phyloP scores from a whole-genome alignment of 2,113 vertebrate species.

The Pongo abelii region DNA sequence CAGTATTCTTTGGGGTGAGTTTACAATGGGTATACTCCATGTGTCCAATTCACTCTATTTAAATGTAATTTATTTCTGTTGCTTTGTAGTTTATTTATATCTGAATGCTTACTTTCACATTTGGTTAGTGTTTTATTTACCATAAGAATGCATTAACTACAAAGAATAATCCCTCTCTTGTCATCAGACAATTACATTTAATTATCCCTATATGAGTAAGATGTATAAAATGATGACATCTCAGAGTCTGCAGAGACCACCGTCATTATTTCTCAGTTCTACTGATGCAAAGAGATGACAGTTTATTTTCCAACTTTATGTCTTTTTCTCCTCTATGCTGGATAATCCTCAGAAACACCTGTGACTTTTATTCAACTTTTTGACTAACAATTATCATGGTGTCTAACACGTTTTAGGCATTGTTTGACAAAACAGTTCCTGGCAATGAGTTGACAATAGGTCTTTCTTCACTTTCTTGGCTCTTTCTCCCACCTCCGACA shows the following conservation, averaged over 20 bases:
- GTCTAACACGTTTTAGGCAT: neutral
- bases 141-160: neutral
- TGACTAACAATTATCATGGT: neutral
- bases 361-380: conserved; percentile 40
- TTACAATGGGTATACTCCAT: neutral
- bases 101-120: neutral
- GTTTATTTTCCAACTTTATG: neutral
- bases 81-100: conserved; percentile 35
- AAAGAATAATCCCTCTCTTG: neutral
- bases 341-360: conserved; percentile 19
- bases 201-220: neutral
- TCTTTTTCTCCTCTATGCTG: neutral
- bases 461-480: conserved; percentile 24
- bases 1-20: neutral
- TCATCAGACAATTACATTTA: neutral
- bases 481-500: neutral
- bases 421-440: neutral
- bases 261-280: neutral
- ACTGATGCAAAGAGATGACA: neutral
- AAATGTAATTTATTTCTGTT: neutral
- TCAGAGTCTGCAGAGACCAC: neutral
- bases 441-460: conserved; percentile 13
- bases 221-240: neutral
- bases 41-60: neutral
- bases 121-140: conserved; percentile 34